A percentile compares a stretch with the other conserved stretches of the same genome.
Conservation (phyloP, 1,140 invertebrate species). For the Carposina sasakii region DNA sequence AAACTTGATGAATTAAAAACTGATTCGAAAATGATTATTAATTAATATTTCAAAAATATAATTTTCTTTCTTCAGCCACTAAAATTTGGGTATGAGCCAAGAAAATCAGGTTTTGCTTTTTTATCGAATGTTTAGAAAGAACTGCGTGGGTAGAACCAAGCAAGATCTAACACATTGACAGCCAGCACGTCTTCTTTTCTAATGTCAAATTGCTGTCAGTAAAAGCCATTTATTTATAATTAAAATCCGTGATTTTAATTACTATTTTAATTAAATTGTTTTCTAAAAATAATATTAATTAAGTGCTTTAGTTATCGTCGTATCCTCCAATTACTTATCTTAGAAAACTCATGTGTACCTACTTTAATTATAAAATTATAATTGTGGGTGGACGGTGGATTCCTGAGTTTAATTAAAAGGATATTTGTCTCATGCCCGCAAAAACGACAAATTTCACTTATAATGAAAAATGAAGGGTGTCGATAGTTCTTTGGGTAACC, state of each 20-base stretch:
- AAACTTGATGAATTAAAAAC: too few species aligned
- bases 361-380: constrained; percentile 20
- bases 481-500: constrained; percentile 54
- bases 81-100: too few species aligned
- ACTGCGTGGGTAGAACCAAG: too few species aligned
- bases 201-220: neutral
- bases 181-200: constrained; percentile 2
- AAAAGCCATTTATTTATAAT: neutral
- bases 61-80: too few species aligned
- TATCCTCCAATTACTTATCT: constrained; percentile 33
- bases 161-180: too few species aligned
- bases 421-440: constrained; percentile 59
- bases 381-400: constrained; percentile 58
- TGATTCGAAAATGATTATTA: too few species aligned
- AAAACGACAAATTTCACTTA: constrained; percentile 54
- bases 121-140: too few species aligned
- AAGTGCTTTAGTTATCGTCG: constrained; percentile 13
- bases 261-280: constrained; percentile 23
- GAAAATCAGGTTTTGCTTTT: too few species aligned
- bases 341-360: constrained; percentile 24
- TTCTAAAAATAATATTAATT: constrained; percentile 30
- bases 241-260: constrained; percentile 46
- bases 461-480: constrained; percentile 70
- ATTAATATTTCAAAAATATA: too few species aligned
- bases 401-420: constrained; percentile 28